Base-by-base conservation (phyloP, 2,888 invertebrate genomes). In the Drosophila cognata region DNA sequence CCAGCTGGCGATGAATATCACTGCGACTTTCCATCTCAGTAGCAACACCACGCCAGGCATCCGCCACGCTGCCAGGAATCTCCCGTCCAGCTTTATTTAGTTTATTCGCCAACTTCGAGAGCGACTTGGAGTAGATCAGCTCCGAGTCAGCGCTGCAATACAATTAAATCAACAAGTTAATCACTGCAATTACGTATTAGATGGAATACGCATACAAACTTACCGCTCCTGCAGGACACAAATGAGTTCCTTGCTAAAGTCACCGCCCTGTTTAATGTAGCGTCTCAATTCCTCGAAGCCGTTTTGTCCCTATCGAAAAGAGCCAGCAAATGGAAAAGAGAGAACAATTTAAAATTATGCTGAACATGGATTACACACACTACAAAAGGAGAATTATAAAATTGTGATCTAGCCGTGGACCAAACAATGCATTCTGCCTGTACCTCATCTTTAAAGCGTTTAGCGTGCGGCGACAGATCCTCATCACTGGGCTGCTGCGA, bases 201-300 rank as follows among this genome's bases (percentile, higher is more conserved):
- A 13, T 46, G 13, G 13, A 46, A 7, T 13, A 7, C 13, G 21
- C 5, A 6, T 16, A 16, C 8, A 16, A 2, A 81, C 92, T 93
- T 94, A 98, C 98, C 98, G 97, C 94, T 99, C 98, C 93, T 98
- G 98, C 81, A 99, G 94, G 90, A 98, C 97, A 52, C 95, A 94
- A 8, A 97, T 95, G 60, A 99, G 94, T 91, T 99, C 98, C 92
- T 98, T 98, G 94, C 98, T 98, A 92, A 98, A 98, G 92, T 98
- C 98, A 55, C 97, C 97, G 48, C 98, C 98, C 93, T 98, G 98
- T 92, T 98, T 98, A 84, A 99, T 97, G 92, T 97, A 98, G 81
- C 97, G 95, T 68, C 98, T 95, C 57, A 99, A 94, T 92, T 98
- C 98, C 91, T 98, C 98, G 93, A 98, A 99, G 33, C 98, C 98